Evolutionary conservation across 2,888 invertebrate species (phyloP).

Genomic region (Lysandra bellargus): DNA sequence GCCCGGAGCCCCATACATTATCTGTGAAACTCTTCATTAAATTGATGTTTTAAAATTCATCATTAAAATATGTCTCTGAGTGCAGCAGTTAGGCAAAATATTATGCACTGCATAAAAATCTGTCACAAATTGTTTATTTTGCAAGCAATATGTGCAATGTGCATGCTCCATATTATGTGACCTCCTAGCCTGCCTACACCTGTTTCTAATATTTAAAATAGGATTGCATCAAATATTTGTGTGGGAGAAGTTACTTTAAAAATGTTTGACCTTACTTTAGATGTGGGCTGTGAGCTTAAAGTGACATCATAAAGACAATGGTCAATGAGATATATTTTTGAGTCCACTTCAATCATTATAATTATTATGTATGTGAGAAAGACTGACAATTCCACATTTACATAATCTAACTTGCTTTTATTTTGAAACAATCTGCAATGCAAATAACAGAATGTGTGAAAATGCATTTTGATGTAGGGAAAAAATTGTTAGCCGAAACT

Average conservation of each 20-base stretch:
- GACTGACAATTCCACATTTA: neutral
- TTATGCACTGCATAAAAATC: neutral
- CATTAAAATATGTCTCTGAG: too few relatives aligned
- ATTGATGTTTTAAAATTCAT: too few relatives aligned
- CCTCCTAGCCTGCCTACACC: neutral
- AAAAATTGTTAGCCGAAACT: neutral
- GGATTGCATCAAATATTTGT: constrained; percentile 41
- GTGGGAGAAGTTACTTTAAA: constrained; percentile 43
- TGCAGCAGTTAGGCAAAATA: too few relatives aligned
- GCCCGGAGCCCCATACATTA: too few relatives aligned
- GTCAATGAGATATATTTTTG: neutral
- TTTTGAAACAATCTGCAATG: constrained; percentile 1
- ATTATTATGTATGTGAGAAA: neutral
- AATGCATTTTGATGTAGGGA: neutral
- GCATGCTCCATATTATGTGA: neutral
- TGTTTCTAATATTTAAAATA: neutral
- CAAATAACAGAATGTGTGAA: constrained; percentile 1
- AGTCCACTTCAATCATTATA: neutral
- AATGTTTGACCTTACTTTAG: constrained; percentile 38
- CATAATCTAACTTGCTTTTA: neutral
- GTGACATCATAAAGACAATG: constrained; percentile 27
- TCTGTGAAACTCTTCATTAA: too few relatives aligned
- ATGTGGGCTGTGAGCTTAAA: constrained; percentile 43
- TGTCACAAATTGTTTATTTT: neutral
- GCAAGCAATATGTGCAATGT: neutral